These are phyloP conservation scores for Otus scops DNA, from an alignment of 2,797 vertebrate genomes.

Conservation along the genomic window DNA sequence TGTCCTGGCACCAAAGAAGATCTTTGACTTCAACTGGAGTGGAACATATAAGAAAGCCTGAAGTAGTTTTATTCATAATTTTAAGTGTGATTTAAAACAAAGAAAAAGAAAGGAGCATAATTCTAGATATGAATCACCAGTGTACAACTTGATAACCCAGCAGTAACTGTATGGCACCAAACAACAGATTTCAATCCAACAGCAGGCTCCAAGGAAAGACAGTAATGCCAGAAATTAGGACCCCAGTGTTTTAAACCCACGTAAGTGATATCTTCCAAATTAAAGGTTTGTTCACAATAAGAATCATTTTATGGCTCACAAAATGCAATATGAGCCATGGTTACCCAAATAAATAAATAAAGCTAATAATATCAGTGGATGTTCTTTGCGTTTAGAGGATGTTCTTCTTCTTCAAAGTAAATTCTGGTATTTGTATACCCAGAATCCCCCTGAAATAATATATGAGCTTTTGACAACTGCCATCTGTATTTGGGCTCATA, in stretches of 20 bases:
- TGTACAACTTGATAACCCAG: slow-evolving; percentile 32
- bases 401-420: neutral
- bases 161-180: slow-evolving; percentile 15
- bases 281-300: neutral
- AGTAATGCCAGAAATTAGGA: neutral
- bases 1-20: slow-evolving; percentile 29
- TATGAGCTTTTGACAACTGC: neutral
- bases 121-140: slow-evolving; percentile 64
- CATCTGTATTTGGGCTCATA: neutral
- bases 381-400: neutral
- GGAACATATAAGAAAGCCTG: slow-evolving; percentile 25
- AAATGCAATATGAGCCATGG: neutral
- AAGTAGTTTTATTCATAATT: slow-evolving; percentile 28
- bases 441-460: neutral
- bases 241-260: neutral
- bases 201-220: neutral
- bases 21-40: slow-evolving; percentile 18
- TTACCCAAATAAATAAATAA: neutral
- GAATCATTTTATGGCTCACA: neutral
- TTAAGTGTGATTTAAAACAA: slow-evolving; percentile 49
- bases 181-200: neutral
- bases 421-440: neutral
- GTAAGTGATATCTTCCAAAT: neutral
- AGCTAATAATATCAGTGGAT: neutral
- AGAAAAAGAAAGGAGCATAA: slow-evolving; percentile 23